A percentile compares a stretch with the other conserved stretches of the same genome.
These are phyloP conservation scores for Progne subis DNA, from an alignment of 2,113 vertebrate species.

Conservation along the genomic window DNA sequence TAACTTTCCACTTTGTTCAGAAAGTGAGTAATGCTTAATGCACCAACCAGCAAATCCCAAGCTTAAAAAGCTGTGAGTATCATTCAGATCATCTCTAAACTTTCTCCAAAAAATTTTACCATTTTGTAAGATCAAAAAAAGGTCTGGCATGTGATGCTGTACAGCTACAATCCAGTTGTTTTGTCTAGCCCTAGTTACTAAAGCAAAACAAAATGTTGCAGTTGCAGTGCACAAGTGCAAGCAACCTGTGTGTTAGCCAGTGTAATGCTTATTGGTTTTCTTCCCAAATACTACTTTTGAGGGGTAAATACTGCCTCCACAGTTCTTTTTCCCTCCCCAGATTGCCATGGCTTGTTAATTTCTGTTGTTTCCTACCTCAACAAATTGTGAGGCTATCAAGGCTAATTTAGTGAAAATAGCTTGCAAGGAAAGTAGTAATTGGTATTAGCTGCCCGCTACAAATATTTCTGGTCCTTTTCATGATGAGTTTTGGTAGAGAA, in stretches of 20 bases:
- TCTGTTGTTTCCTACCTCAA: background rate
- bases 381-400: background rate
- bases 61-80: conserved; percentile 48
- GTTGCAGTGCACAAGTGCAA: background rate
- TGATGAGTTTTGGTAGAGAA: background rate
- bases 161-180: conserved; percentile 3
- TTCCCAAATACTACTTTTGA: background rate
- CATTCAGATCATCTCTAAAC: background rate
- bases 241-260: background rate
- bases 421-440: background rate
- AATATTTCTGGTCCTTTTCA: background rate
- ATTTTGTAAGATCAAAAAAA: background rate
- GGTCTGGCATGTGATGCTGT: background rate
- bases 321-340: background rate
- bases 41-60: conserved; percentile 63
- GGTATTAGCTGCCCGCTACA: background rate
- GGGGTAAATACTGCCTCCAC: background rate
- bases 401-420: background rate
- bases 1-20: conserved; percentile 68
- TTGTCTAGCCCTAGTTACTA: conserved; percentile 35
- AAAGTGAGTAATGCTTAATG: conserved; percentile 64
- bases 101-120: background rate
- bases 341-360: background rate
- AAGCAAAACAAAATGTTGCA: background rate
- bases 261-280: background rate